phyloP scores from a whole-genome alignment of 2,888 invertebrate genomes.

The Xylocampa areola region DNA sequence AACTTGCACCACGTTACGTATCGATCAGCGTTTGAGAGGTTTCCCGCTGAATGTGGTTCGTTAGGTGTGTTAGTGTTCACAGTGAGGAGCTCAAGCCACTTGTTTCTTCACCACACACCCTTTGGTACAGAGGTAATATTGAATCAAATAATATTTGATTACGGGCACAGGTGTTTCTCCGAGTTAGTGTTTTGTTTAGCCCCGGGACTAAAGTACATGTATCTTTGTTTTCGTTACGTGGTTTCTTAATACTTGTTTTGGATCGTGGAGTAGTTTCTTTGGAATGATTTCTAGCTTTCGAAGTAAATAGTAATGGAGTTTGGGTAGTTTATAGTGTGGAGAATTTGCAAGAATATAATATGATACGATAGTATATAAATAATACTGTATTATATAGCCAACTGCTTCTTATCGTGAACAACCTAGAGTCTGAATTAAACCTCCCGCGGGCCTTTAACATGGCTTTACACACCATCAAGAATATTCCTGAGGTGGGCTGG shows the following conservation, averaged over 20 bases:
- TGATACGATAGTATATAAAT: too few relatives aligned
- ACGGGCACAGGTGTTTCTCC: conserved; percentile 69
- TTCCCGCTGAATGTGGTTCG: conserved; percentile 84
- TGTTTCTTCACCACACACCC: conserved; percentile 65
- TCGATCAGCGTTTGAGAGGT: conserved; percentile 83
- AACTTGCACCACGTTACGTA: conserved; percentile 68
- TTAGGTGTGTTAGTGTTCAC: conserved; percentile 76
- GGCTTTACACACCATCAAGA: too few relatives aligned
- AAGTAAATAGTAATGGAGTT: not conserved
- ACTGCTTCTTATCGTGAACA: too few relatives aligned
- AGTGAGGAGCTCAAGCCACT: conserved; percentile 70
- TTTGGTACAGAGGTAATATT: conserved; percentile 73
- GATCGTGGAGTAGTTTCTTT: conserved; percentile 3
- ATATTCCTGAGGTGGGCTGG: too few relatives aligned
- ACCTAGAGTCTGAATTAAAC: too few relatives aligned
- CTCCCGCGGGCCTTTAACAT: too few relatives aligned
- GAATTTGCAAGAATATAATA: too few relatives aligned
- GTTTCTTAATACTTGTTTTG: conserved; percentile 24
- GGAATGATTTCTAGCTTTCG: not conserved
- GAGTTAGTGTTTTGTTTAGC: conserved; percentile 72
- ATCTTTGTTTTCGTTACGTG: conserved; percentile 49
- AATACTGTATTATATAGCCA: too few relatives aligned
- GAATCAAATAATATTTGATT: conserved; percentile 83
- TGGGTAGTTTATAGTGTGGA: too few relatives aligned
- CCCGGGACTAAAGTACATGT: conserved; percentile 46